These are phyloP conservation scores for Oreochromis spilurus DNA, from an alignment of 2,113 vertebrate genomes.

Conservation along the genomic window DNA sequence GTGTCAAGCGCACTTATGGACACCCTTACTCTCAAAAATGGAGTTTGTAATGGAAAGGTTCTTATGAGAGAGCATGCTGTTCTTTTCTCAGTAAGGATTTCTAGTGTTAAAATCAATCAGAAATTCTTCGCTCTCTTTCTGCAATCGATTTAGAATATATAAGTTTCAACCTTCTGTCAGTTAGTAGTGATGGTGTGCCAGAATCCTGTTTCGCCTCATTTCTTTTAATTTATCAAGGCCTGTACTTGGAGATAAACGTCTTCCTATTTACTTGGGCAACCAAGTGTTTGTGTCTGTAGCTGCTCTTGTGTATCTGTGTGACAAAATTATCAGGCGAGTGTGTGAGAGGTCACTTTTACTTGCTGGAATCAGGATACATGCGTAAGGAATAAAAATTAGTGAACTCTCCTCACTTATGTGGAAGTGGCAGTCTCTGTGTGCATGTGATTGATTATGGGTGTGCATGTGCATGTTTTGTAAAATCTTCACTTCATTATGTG, in stretches of 20 bases:
- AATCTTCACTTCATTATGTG: conserved; percentile 43
- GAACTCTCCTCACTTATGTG: background rate
- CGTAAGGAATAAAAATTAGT: background rate
- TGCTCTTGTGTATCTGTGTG: background rate
- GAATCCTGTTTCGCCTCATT: background rate
- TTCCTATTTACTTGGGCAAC: background rate
- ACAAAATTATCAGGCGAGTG: background rate
- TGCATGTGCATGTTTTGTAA: background rate
- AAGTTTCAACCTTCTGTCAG: background rate
- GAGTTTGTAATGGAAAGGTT: background rate
- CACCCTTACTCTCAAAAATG: background rate
- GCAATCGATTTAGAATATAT: background rate
- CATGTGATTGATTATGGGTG: background rate
- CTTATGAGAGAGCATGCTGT: background rate
- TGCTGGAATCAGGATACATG: background rate
- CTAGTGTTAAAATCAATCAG: background rate
- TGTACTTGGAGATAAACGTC: background rate
- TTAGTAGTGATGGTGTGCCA: background rate
- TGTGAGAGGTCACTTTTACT: background rate
- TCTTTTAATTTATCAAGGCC: background rate
- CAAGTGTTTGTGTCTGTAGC: background rate
- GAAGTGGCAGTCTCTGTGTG: background rate
- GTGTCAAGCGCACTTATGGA: background rate
- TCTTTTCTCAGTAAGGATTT: background rate
- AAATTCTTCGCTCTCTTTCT: background rate